A percentile compares a stretch with the other conserved stretches of the same genome.
Evolutionary conservation across 2,113 vertebrate genomes (phyloP).

Genomic region (Trinectes maculatus): DNA sequence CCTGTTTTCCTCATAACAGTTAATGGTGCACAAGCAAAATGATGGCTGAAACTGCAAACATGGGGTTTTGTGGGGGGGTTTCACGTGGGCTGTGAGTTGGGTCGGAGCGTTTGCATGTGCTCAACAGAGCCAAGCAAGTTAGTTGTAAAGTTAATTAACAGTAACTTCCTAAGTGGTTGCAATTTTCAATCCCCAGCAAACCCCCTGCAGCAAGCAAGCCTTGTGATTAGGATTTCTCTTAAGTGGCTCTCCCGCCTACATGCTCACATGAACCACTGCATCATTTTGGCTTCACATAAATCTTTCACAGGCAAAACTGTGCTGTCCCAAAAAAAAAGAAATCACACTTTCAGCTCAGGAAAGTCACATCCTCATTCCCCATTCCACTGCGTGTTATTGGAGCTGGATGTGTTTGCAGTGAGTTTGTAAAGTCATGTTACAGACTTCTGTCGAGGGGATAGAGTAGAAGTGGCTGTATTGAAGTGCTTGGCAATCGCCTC

Average conservation of each 20-base stretch:
- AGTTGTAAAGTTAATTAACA: slow-evolving; percentile 60
- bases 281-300: slow-evolving; percentile 45
- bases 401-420: not conserved
- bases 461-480: slow-evolving; percentile 46
- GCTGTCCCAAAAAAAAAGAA: slow-evolving; percentile 12
- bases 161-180: slow-evolving; percentile 51
- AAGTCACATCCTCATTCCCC: slow-evolving; percentile 15
- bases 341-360: slow-evolving; percentile 12
- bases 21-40: not conserved
- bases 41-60: not conserved
- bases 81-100: not conserved
- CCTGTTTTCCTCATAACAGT: not conserved
- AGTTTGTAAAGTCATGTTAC: slow-evolving; percentile 45
- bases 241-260: slow-evolving; percentile 50
- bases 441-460: slow-evolving; percentile 43
- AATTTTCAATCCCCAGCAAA: slow-evolving; percentile 52
- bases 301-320: slow-evolving; percentile 14
- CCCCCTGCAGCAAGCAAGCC: slow-evolving; percentile 39
- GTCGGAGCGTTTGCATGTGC: slow-evolving; percentile 20
- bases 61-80: slow-evolving; percentile 6
- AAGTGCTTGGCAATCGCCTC: slow-evolving; percentile 51
- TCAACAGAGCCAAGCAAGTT: slow-evolving; percentile 45
- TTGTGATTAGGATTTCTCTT: slow-evolving; percentile 63
- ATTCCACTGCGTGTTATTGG: slow-evolving; percentile 2
- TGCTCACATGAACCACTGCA: slow-evolving; percentile 50